phyloP scores from a whole-genome alignment of 1,140 invertebrate species.

The Metopolophium dirhodum region DNA sequence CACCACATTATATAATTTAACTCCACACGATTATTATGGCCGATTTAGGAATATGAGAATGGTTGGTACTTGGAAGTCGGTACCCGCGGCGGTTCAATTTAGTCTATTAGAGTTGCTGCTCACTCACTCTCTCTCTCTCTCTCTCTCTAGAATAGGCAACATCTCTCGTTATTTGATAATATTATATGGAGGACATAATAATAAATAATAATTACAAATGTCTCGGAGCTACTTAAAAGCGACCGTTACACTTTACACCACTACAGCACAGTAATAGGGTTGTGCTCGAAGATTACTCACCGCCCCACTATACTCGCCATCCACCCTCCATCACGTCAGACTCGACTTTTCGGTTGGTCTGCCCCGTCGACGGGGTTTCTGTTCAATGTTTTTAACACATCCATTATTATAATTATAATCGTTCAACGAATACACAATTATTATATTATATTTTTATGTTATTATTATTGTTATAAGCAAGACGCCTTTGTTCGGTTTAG shows the following conservation, averaged over 20 bases:
- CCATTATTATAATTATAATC: constrained; percentile 8
- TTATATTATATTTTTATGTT: not conserved
- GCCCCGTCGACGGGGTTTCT: not conserved
- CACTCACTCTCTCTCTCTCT: not conserved
- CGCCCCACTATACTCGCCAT: not conserved
- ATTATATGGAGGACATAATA: not conserved
- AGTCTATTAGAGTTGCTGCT: not conserved
- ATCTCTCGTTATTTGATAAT: not conserved
- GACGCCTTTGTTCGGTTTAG: not conserved
- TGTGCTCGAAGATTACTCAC: not conserved
- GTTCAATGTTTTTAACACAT: not conserved
- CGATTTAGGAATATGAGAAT: not conserved
- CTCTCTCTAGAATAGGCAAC: not conserved
- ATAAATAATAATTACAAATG: not conserved
- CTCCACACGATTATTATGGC: not conserved
- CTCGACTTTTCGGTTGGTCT: not conserved
- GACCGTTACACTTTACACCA: not conserved
- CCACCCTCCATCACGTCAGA: not conserved
- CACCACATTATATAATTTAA: not conserved
- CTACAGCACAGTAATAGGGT: not conserved
- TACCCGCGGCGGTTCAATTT: not conserved
- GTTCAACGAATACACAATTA: not conserved
- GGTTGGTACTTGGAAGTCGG: not conserved
- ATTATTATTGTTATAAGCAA: not conserved
- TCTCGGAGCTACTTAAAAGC: constrained; percentile 6